Evolutionary conservation across 2,888 invertebrate genomes (phyloP).

Genomic region (Aspidiotus destructor): DNA sequence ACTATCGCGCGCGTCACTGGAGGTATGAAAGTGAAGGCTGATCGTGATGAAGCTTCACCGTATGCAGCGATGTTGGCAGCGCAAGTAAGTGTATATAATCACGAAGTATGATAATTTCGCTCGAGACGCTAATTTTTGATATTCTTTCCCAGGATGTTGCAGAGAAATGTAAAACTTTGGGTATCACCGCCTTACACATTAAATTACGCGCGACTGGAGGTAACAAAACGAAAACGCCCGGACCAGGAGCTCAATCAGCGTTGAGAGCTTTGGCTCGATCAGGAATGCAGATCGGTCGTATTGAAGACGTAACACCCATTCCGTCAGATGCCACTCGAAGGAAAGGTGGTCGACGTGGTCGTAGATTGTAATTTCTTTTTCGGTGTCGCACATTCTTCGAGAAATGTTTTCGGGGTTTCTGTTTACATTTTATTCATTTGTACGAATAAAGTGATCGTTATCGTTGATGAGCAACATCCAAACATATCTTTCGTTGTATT

Average conservation of each 20-base stretch:
- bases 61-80: slow-evolving; percentile 99
- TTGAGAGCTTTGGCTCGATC: slow-evolving; percentile 95
- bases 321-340: slow-evolving; percentile 98
- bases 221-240: slow-evolving; percentile 95
- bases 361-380: slow-evolving; percentile 70
- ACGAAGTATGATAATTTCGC: not conserved
- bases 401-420: no score
- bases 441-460: no score
- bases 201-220: slow-evolving; percentile 98
- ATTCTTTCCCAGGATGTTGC: slow-evolving; percentile 73
- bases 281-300: slow-evolving; percentile 98
- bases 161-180: slow-evolving; percentile 92
- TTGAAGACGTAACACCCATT: slow-evolving; percentile 99
- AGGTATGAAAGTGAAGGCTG: slow-evolving; percentile 99
- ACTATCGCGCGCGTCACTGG: slow-evolving; percentile 91
- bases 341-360: slow-evolving; percentile 99
- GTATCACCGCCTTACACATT: slow-evolving; percentile 96
- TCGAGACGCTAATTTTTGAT: not conserved
- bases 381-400: no score
- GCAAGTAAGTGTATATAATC: slow-evolving; percentile 54
- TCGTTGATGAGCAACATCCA: no score
- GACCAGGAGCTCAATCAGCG: slow-evolving; percentile 97
- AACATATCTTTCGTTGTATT: no score
- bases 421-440: no score
- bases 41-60: slow-evolving; percentile 98